A percentile compares a stretch with the other conserved stretches of the same genome.
Evolutionary conservation across 2,888 invertebrate genomes (phyloP).

Genomic region (Aleiodes leptofemur): DNA sequence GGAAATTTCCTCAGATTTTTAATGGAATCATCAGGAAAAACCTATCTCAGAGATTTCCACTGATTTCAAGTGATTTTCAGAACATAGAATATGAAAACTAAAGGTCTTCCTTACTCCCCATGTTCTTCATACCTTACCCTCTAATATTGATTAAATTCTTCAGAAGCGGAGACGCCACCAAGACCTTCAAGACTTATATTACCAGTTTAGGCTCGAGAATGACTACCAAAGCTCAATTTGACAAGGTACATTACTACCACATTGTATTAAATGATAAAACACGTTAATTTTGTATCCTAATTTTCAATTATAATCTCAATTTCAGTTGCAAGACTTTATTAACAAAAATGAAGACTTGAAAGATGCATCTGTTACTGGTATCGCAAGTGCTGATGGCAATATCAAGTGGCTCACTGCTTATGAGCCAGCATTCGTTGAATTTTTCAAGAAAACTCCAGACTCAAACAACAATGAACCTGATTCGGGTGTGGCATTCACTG

Average conservation of each 20-base stretch:
- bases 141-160: not conserved
- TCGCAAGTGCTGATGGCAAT: slow-evolving; percentile 33
- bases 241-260: slow-evolving; percentile 40
- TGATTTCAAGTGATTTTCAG: no score
- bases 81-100: no score
- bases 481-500: slow-evolving; percentile 15
- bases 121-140: not conserved
- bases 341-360: not conserved
- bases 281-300: not conserved
- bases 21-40: no score
- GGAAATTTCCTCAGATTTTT: no score
- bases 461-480: not conserved
- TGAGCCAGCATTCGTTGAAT: slow-evolving; percentile 30
- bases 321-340: slow-evolving; percentile 35
- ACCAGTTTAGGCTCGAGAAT: slow-evolving; percentile 43
- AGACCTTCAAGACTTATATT: slow-evolving; percentile 32
- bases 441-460: slow-evolving; percentile 8
- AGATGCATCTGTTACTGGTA: slow-evolving; percentile 13
- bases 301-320: not conserved
- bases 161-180: slow-evolving; percentile 21
- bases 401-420: slow-evolving; percentile 41
- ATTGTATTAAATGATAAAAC: not conserved
- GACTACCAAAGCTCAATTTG: slow-evolving; percentile 44
- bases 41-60: no score
- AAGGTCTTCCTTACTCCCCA: no score